Evolutionary conservation across 1,140 invertebrate genomes (phyloP).

Genomic region (Thereuonema tuberculata): DNA sequence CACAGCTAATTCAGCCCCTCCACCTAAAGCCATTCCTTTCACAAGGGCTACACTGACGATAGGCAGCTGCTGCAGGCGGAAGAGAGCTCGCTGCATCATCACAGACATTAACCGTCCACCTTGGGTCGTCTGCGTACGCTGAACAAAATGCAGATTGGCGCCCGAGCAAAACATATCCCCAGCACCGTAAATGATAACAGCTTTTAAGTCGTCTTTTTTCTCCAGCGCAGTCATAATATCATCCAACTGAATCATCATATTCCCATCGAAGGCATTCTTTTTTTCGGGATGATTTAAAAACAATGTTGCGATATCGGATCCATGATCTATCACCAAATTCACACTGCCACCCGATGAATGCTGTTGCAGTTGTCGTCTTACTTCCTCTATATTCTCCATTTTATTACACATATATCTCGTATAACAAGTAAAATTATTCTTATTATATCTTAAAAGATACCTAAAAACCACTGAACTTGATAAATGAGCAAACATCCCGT

Average conservation of each 20-base stretch:
- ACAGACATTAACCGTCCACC: constrained; percentile 35
- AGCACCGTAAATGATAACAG: constrained; percentile 36
- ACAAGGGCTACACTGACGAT: constrained; percentile 39
- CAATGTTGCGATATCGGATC: no score
- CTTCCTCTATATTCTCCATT: no score
- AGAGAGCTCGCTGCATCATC: constrained; percentile 39
- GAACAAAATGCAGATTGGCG: constrained; percentile 40
- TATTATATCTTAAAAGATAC: no score
- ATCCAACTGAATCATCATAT: constrained; percentile 45
- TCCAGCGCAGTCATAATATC: constrained; percentile 35
- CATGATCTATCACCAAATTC: no score
- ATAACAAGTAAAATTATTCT: no score
- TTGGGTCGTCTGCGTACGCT: constrained; percentile 25
- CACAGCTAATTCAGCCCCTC: constrained; percentile 43
- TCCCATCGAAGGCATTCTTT: no score
- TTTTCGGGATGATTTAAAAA: no score
- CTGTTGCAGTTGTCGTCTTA: no score
- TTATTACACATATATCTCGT: no score
- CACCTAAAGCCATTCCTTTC: constrained; percentile 42
- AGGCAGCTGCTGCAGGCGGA: constrained; percentile 35
- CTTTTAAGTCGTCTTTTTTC: constrained; percentile 35
- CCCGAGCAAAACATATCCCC: constrained; percentile 44
- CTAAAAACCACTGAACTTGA: no score
- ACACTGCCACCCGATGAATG: no score
- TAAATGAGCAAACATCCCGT: no score